Conservation (phyloP, 2,888 invertebrate genomes). For the Heteromyza rotundicornis region DNA sequence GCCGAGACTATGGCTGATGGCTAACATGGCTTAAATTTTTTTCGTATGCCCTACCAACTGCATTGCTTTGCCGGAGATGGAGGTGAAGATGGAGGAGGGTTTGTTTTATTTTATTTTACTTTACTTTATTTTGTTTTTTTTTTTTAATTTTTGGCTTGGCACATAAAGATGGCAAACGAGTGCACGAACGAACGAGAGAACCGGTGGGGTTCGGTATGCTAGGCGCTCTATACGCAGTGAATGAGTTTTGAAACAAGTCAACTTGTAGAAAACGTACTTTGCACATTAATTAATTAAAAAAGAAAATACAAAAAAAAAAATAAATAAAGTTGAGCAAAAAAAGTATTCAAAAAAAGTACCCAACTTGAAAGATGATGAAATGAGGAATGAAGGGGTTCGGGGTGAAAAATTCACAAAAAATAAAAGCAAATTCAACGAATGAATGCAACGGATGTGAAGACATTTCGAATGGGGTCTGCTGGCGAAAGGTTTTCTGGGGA, state of each 20-base stretch:
- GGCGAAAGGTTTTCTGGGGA: too few relatives aligned
- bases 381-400: constrained; percentile 11
- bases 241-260: constrained; percentile 44
- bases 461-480: constrained; percentile 45
- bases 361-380: background rate
- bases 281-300: constrained; percentile 60
- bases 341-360: constrained; percentile 14
- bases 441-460: constrained; percentile 55
- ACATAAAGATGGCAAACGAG: constrained; percentile 22
- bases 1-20: background rate
- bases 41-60: too few relatives aligned
- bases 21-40: too few relatives aligned
- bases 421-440: constrained; percentile 12
- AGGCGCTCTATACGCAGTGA: background rate
- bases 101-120: background rate
- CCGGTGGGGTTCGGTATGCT: background rate
- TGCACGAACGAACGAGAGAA: constrained; percentile 1
- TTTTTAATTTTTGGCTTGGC: constrained; percentile 1
- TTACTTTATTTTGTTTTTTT: background rate
- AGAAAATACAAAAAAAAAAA: constrained; percentile 26
- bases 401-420: background rate
- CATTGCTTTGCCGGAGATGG: background rate
- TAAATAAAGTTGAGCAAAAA: constrained; percentile 3
- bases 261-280: constrained; percentile 58
- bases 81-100: background rate